phyloP scores from a whole-genome alignment of 2,797 vertebrate species.

The Lacerta viridis region DNA sequence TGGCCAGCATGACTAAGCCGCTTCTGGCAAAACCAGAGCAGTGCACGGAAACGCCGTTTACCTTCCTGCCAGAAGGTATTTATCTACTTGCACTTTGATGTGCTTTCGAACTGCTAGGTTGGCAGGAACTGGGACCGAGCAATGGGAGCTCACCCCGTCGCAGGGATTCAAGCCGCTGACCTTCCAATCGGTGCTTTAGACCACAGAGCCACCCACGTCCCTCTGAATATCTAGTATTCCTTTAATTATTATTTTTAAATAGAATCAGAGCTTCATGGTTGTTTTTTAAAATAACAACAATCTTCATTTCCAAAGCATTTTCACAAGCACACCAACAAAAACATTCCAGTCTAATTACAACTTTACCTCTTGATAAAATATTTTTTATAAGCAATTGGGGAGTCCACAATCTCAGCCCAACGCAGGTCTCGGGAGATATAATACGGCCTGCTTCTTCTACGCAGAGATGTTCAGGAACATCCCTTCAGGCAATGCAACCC shows the following conservation, averaged over 20 bases:
- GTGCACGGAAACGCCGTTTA: no score
- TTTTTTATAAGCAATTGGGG: background rate
- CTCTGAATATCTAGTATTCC: background rate
- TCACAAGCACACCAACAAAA: background rate
- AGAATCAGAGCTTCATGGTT: background rate
- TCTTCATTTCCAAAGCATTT: background rate
- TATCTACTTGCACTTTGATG: no score
- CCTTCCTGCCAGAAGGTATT: no score
- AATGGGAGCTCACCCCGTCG: no score
- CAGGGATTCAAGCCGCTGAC: no score
- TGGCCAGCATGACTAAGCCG: no score
- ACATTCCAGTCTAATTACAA: background rate
- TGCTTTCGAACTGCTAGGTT: no score
- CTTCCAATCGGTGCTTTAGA: no score
- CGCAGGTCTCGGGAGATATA: background rate
- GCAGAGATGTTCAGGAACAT: background rate
- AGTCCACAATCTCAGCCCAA: background rate
- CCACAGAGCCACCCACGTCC: no score
- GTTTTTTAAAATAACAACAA: no score
- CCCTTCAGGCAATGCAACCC: background rate
- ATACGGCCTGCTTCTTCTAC: background rate
- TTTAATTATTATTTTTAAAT: background rate
- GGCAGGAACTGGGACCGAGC: no score
- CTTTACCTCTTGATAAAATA: background rate
- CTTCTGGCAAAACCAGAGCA: no score